These are phyloP conservation scores for Channallabes apus DNA, from an alignment of 2,797 vertebrate species.

Conservation along the genomic window DNA sequence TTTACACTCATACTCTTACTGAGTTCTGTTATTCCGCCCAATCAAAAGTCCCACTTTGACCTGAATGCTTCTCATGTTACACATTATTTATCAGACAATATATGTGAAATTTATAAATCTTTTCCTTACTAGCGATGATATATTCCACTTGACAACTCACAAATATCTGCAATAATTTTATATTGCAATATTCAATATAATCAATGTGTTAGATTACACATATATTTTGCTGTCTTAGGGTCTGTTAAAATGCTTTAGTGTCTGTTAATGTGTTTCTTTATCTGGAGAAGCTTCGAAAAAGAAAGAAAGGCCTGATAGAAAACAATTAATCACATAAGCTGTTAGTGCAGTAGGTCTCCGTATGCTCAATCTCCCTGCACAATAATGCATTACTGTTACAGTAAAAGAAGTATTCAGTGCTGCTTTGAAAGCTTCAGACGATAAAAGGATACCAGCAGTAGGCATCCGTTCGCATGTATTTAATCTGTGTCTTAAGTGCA, in stretches of 20 bases:
- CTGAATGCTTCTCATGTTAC: not conserved
- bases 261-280: too few relatives aligned
- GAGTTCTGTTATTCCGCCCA: too few relatives aligned
- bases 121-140: not conserved
- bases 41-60: too few relatives aligned
- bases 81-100: not conserved
- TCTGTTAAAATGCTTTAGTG: not conserved
- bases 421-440: slow-evolving; percentile 7
- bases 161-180: not conserved
- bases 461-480: slow-evolving; percentile 18
- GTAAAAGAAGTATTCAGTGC: slow-evolving; percentile 18
- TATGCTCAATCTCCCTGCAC: not conserved
- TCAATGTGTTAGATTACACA: not conserved
- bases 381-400: not conserved
- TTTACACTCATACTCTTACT: too few relatives aligned
- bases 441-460: not conserved
- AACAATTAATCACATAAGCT: not conserved
- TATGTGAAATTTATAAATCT: not conserved
- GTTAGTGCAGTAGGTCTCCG: not conserved
- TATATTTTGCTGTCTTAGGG: not conserved
- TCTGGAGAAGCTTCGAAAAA: not conserved
- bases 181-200: not conserved
- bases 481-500: slow-evolving; percentile 27
- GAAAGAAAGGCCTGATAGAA: slow-evolving; percentile 1
- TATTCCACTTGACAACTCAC: not conserved